A percentile compares a stretch with the other conserved stretches of the same genome.
Evolutionary conservation across 2,797 vertebrate genomes (phyloP).

Genomic region (Amphiprion clarkii): DNA sequence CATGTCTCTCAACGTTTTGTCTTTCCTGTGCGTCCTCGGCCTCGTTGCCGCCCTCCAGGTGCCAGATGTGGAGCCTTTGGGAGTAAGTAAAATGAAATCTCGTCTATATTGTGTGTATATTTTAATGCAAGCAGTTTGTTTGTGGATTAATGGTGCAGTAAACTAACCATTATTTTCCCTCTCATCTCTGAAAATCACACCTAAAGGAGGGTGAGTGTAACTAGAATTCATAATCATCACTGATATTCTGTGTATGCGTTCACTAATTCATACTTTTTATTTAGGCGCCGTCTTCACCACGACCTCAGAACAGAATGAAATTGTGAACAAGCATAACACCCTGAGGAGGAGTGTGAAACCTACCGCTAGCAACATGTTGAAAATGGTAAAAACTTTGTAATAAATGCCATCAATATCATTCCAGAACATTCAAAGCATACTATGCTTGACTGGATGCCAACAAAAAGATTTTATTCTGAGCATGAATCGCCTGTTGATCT

Average conservation of each 20-base stretch:
- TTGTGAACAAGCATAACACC: conserved; percentile 67
- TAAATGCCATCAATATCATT: neutral
- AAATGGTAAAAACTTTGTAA: conserved; percentile 62
- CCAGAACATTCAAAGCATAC: neutral
- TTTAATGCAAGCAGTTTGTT: neutral
- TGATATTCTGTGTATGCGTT: neutral
- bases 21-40: conserved; percentile 40
- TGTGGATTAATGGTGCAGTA: neutral
- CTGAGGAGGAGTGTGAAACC: conserved; percentile 59
- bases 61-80: neutral
- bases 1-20: conserved; percentile 2
- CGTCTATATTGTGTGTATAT: neutral
- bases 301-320: conserved; percentile 34
- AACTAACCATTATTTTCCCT: conserved; percentile 11
- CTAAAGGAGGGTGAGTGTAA: conserved; percentile 43
- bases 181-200: conserved; percentile 6
- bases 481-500: neutral
- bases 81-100: conserved; percentile 30
- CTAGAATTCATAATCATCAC: neutral
- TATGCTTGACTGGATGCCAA: neutral
- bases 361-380: conserved; percentile 64
- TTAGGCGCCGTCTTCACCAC: neutral
- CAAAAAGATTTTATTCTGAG: neutral
- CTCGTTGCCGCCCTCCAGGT: conserved; percentile 54
- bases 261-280: neutral